phyloP scores from a whole-genome alignment of 2,888 invertebrate genomes.

The Carcina quercana region DNA sequence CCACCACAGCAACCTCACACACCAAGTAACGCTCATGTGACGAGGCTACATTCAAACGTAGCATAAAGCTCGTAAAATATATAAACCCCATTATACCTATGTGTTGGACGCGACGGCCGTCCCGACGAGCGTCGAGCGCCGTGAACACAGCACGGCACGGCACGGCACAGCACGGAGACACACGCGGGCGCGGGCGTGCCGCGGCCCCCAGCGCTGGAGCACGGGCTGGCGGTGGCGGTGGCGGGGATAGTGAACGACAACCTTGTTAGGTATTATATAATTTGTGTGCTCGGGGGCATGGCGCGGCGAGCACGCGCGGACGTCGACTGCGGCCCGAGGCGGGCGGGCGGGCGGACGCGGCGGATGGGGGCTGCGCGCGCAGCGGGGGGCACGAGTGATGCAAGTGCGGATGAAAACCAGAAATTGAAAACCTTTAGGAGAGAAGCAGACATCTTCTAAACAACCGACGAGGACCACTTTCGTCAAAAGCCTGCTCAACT shows the following conservation, averaged over 20 bases:
- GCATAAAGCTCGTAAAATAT: too few relatives aligned
- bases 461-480: too few relatives aligned
- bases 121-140: background rate
- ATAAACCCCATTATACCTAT: background rate
- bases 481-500: too few relatives aligned
- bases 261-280: constrained; percentile 9
- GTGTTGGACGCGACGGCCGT: background rate
- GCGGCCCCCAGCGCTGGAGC: too few relatives aligned
- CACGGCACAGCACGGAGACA: background rate
- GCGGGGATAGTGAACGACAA: too few relatives aligned
- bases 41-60: too few relatives aligned
- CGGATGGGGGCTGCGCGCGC: constrained; percentile 11
- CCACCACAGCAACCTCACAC: too few relatives aligned
- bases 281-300: constrained; percentile 36
- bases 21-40: too few relatives aligned
- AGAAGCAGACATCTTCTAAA: too few relatives aligned
- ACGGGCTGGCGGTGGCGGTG: background rate
- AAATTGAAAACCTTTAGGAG: too few relatives aligned
- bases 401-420: too few relatives aligned
- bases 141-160: background rate
- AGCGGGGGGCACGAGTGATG: background rate
- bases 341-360: constrained; percentile 28
- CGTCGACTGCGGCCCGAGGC: constrained; percentile 64
- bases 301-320: constrained; percentile 51
- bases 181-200: too few relatives aligned